Evolutionary conservation across 2,888 invertebrate genomes (phyloP).

Genomic region (Autographa gamma): DNA sequence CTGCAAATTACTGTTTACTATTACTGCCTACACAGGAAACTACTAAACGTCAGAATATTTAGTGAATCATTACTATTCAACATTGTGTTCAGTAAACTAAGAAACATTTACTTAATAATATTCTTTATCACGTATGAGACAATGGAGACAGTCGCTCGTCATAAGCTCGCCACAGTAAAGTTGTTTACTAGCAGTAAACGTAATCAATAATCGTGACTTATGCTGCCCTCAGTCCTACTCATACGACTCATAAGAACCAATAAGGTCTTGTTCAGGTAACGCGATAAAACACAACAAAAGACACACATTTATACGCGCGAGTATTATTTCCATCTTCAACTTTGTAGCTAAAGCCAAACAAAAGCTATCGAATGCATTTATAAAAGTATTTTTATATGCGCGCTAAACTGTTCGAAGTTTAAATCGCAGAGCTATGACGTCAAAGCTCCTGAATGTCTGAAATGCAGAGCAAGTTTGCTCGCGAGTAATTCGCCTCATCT

Average conservation of each 20-base stretch:
- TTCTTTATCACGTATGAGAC: slow-evolving; percentile 11
- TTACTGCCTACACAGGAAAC: neutral
- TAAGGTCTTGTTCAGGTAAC: slow-evolving; percentile 33
- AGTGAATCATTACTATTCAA: neutral
- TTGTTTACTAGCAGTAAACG: slow-evolving; percentile 84
- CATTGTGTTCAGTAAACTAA: neutral
- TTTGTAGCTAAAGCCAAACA: neutral
- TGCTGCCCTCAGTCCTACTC: slow-evolving; percentile 76
- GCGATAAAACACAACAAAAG: slow-evolving; percentile 10
- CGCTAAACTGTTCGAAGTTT: neutral
- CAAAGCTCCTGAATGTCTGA: neutral
- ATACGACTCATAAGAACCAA: slow-evolving; percentile 57
- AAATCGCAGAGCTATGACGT: slow-evolving; percentile 3
- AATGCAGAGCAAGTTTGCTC: slow-evolving; percentile 4
- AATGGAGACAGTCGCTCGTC: slow-evolving; percentile 71
- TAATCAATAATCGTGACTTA: slow-evolving; percentile 86
- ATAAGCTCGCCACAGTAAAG: slow-evolving; percentile 76
- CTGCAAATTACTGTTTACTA: slow-evolving; percentile 4
- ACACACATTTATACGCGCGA: too few species aligned
- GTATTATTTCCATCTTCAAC: neutral
- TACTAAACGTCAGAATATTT: slow-evolving; percentile 2
- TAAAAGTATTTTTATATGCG: neutral
- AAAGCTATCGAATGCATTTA: neutral
- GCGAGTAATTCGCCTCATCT: slow-evolving; percentile 14
- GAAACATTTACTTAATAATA: neutral